phyloP scores from a whole-genome alignment of 1,140 invertebrate species.

The Drosophila bifasciata region DNA sequence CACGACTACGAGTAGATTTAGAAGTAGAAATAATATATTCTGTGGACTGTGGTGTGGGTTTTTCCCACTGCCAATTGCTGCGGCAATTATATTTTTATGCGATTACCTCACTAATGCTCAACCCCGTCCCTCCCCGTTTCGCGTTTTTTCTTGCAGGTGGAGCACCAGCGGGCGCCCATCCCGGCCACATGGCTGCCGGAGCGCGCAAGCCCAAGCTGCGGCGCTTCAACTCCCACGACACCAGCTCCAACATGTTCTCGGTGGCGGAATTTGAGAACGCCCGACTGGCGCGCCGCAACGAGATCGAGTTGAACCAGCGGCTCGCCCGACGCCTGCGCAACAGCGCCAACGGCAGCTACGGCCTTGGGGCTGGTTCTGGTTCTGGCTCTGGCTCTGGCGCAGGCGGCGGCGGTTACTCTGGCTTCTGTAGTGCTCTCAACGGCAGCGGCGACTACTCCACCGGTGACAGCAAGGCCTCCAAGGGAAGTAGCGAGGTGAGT shows the following conservation, averaged over 20 bases:
- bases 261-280: conserved; percentile 83
- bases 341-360: conserved; percentile 62
- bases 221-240: conserved; percentile 83
- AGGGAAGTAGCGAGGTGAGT: conserved; percentile 76
- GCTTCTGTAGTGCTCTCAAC: conserved; percentile 59
- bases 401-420: conserved; percentile 34
- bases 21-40: conserved; percentile 26
- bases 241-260: conserved; percentile 83
- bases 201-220: conserved; percentile 80
- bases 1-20: conserved; percentile 6
- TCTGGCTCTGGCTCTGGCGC: conserved; percentile 21
- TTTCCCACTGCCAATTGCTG: conserved; percentile 61
- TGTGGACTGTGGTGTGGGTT: conserved; percentile 49
- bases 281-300: conserved; percentile 81
- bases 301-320: conserved; percentile 81
- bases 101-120: conserved; percentile 71
- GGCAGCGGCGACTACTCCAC: conserved; percentile 81
- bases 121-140: conserved; percentile 27
- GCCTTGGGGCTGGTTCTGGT: conserved; percentile 38
- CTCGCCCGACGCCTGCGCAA: conserved; percentile 68
- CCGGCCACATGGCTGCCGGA: conserved; percentile 60
- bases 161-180: conserved; percentile 62
- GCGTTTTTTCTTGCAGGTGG: conserved; percentile 56
- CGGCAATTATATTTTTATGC: conserved; percentile 66
- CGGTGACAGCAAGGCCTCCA: conserved; percentile 82